These are phyloP conservation scores for Hippocampus comes DNA, from an alignment of 2,113 vertebrate genomes.

Conservation along the genomic window DNA sequence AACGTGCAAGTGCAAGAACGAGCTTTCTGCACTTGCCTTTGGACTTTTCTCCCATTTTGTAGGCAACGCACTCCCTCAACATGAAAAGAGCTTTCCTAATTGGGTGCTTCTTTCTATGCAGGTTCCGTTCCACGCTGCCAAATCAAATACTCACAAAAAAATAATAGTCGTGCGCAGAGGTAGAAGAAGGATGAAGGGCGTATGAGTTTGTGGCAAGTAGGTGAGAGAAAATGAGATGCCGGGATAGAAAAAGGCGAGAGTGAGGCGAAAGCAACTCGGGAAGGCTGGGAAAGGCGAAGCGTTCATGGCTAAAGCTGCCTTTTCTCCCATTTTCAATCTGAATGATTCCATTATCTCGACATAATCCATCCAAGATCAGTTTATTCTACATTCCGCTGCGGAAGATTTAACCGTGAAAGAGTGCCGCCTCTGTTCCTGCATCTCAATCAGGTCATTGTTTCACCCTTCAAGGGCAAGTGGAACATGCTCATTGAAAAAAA, in stretches of 20 bases:
- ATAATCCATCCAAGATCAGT: conserved; percentile 58
- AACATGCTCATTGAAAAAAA: conserved; percentile 6
- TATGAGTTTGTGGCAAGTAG: conserved; percentile 17
- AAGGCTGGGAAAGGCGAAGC: conserved; percentile 31
- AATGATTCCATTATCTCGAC: conserved; percentile 66
- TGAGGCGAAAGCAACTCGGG: not conserved
- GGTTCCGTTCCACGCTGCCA: conserved; percentile 46
- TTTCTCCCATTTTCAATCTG: conserved; percentile 56
- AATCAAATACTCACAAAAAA: conserved; percentile 45
- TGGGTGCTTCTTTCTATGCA: conserved; percentile 62
- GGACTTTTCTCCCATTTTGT: conserved; percentile 25
- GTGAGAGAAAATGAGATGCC: conserved; percentile 18
- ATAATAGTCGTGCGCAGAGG: conserved; percentile 31
- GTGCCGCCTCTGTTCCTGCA: conserved; percentile 40
- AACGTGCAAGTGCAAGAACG: conserved; percentile 14
- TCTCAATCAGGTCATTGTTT: conserved; percentile 62
- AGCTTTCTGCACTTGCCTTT: conserved; percentile 14
- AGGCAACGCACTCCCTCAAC: conserved; percentile 37
- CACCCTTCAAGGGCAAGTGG: conserved; percentile 46
- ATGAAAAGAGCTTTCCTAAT: conserved; percentile 61
- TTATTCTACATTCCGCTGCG: conserved; percentile 40
- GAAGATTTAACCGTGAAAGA: conserved; percentile 46
- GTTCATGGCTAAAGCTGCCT: conserved; percentile 51
- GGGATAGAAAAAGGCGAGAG: conserved; percentile 6
- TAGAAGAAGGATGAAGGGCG: conserved; percentile 11